These are phyloP conservation scores for Montipora efflorescens DNA, from an alignment of 64 coral and sea anemone species.

Conservation along the genomic window DNA sequence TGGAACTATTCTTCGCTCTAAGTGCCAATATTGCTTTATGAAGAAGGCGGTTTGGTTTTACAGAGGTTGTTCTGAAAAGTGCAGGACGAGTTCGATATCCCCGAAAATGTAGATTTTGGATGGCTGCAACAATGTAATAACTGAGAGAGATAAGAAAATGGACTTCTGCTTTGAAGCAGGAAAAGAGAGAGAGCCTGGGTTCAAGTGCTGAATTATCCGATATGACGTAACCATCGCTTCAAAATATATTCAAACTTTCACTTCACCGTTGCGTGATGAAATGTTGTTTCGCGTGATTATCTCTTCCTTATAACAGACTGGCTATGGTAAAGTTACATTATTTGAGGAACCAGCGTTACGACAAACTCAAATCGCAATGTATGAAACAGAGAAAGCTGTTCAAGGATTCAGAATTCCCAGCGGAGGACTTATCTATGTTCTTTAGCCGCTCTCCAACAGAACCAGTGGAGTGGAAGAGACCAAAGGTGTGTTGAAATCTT, in stretches of 20 bases:
- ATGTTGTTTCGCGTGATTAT: background rate
- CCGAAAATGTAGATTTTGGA: no score
- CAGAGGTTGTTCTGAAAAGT: no score
- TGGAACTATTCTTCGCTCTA: no score
- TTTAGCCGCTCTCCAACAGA: constrained; percentile 77
- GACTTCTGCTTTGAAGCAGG: no score
- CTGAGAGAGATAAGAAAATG: no score
- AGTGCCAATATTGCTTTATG: no score
- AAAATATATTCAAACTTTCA: background rate
- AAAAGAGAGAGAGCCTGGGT: no score
- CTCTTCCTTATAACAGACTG: background rate
- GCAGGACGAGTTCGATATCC: no score
- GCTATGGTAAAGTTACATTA: constrained; percentile 71
- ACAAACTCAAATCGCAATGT: constrained; percentile 74
- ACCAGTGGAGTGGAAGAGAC: constrained; percentile 82
- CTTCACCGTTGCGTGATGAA: background rate
- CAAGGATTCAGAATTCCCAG: constrained; percentile 73
- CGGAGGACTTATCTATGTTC: constrained; percentile 76
- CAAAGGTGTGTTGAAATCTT: constrained; percentile 54
- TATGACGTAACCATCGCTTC: background rate
- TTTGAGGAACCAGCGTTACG: constrained; percentile 73
- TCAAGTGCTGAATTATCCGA: no score
- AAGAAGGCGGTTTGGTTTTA: no score
- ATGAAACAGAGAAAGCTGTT: constrained; percentile 67
- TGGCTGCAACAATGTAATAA: no score